phyloP scores from a whole-genome alignment of 2,888 invertebrate genomes.

The Luperina testacea region DNA sequence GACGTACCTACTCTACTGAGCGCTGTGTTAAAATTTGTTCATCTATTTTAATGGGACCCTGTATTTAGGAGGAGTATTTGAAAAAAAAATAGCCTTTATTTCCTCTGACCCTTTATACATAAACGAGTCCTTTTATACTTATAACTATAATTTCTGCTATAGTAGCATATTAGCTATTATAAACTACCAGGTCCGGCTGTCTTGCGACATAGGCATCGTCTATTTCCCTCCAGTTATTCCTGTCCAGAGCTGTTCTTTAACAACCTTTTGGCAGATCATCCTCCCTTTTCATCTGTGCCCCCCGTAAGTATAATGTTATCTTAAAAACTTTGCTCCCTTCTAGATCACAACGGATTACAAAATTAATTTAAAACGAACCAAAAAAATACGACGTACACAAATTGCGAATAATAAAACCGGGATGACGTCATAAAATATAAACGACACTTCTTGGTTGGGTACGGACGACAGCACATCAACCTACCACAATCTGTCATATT shows the following conservation, averaged over 20 bases:
- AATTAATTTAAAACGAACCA: slow-evolving; percentile 62
- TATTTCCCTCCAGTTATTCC: neutral
- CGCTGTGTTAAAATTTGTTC: no score
- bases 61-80: no score
- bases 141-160: neutral
- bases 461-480: no score
- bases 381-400: slow-evolving; percentile 67
- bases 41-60: no score
- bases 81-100: neutral
- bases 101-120: no score
- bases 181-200: neutral
- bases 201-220: neutral
- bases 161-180: neutral
- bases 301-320: neutral
- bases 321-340: slow-evolving; percentile 1
- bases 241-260: neutral
- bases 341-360: slow-evolving; percentile 33
- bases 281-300: neutral
- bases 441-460: slow-evolving; percentile 68
- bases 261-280: neutral
- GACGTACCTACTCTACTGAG: no score
- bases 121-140: no score
- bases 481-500: no score
- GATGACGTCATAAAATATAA: slow-evolving; percentile 77
- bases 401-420: slow-evolving; percentile 73